These are phyloP conservation scores for Leptogaster cylindrica DNA, from an alignment of 2,888 invertebrate genomes.

Conservation along the genomic window DNA sequence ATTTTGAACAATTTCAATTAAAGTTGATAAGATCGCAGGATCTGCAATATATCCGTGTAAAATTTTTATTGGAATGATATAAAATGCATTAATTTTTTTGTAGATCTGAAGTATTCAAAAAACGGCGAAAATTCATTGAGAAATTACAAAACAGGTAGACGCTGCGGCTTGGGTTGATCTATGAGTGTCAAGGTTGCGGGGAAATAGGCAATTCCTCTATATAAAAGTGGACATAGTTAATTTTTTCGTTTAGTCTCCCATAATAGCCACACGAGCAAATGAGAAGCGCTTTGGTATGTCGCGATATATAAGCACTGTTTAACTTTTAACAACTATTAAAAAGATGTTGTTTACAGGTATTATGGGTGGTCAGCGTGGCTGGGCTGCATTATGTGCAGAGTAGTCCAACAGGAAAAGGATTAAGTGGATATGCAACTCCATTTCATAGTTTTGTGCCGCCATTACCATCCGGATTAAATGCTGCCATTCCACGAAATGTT, in stretches of 20 bases:
- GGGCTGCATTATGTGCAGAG: neutral
- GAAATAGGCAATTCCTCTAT: slow-evolving; percentile 29
- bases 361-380: slow-evolving; percentile 24
- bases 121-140: slow-evolving; percentile 16
- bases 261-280: slow-evolving; percentile 26
- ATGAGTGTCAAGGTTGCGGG: slow-evolving; percentile 20
- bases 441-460: slow-evolving; percentile 21
- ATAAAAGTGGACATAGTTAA: slow-evolving; percentile 32
- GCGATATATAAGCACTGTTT: neutral
- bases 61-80: slow-evolving; percentile 17
- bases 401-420: neutral
- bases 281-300: slow-evolving; percentile 27
- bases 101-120: slow-evolving; percentile 20
- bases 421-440: slow-evolving; percentile 1
- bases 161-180: neutral
- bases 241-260: slow-evolving; percentile 36
- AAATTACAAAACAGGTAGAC: slow-evolving; percentile 18
- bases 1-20: too few species aligned
- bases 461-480: neutral
- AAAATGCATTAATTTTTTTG: slow-evolving; percentile 23
- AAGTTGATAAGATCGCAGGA: too few species aligned
- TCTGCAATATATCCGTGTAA: too few species aligned
- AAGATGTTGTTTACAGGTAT: slow-evolving; percentile 15
- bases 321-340: neutral
- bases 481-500: neutral